These are phyloP conservation scores for Miltochrista miniata DNA, from an alignment of 2,888 invertebrate species.

Conservation along the genomic window DNA sequence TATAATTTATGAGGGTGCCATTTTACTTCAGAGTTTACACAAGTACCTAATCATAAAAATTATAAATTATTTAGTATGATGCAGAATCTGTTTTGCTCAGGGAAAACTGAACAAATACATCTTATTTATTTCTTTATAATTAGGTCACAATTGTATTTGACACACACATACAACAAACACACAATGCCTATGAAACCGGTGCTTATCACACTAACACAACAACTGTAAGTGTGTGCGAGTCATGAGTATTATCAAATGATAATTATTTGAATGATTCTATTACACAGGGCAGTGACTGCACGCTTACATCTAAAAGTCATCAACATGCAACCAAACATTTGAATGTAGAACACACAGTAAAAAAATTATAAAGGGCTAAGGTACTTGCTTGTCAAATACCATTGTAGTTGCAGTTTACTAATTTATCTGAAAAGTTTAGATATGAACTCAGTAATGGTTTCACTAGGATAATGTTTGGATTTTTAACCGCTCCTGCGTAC, in stretches of 20 bases:
- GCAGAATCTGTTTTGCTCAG: too few relatives aligned
- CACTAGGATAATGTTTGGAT: too few relatives aligned
- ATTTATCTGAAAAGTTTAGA: slow-evolving; percentile 49
- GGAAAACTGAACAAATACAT: too few relatives aligned
- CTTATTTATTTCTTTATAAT: too few relatives aligned
- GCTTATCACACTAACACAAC: neutral
- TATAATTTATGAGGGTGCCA: too few relatives aligned
- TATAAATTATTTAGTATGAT: too few relatives aligned
- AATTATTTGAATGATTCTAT: neutral
- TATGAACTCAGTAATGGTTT: neutral
- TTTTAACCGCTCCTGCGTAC: too few relatives aligned
- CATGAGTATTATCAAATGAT: neutral
- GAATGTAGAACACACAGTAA: slow-evolving; percentile 27
- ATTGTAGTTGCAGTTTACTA: slow-evolving; percentile 42
- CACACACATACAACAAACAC: neutral
- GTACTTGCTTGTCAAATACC: slow-evolving; percentile 71
- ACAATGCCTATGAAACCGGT: neutral
- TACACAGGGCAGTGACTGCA: neutral
- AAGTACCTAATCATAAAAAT: too few relatives aligned
- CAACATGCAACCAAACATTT: slow-evolving; percentile 21
- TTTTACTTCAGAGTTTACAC: too few relatives aligned
- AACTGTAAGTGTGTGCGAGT: neutral
- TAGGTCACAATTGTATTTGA: neutral
- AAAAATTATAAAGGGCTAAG: neutral
- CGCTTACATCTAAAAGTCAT: neutral